Evolutionary conservation across 2,113 vertebrate genomes (phyloP).

Genomic region (Oncorhynchus clarkii): DNA sequence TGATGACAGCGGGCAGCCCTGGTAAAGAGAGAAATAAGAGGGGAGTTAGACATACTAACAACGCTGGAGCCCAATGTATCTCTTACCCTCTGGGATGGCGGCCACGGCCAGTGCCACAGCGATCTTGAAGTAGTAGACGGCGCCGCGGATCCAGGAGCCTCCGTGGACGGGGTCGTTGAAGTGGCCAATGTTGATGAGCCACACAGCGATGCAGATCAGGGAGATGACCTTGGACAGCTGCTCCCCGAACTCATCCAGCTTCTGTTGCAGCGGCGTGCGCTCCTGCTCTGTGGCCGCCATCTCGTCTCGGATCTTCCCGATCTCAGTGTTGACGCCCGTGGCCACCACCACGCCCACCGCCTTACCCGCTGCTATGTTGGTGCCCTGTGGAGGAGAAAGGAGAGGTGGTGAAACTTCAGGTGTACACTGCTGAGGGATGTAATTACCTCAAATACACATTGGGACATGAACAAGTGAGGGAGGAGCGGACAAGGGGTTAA

Average conservation of each 20-base stretch:
- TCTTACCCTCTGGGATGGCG: constrained; percentile 89
- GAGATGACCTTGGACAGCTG: constrained; percentile 97
- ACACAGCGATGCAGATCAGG: constrained; percentile 96
- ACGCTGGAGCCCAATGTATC: background rate
- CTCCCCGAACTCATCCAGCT: constrained; percentile 96
- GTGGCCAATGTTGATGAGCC: constrained; percentile 98
- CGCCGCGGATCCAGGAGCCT: constrained; percentile 96
- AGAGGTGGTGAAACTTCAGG: background rate
- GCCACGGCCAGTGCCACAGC: constrained; percentile 95
- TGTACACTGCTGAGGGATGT: background rate
- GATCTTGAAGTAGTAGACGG: constrained; percentile 99
- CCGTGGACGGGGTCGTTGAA: constrained; percentile 97
- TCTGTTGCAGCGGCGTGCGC: constrained; percentile 94
- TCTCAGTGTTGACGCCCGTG: constrained; percentile 91
- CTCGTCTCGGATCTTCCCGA: constrained; percentile 96
- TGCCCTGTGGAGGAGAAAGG: constrained; percentile 75
- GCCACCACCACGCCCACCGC: constrained; percentile 95
- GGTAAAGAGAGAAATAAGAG: background rate
- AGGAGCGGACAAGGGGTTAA: no score
- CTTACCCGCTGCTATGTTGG: constrained; percentile 95
- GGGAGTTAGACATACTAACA: background rate
- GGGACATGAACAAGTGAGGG: no score
- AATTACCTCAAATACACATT: no score
- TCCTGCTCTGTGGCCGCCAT: constrained; percentile 97
- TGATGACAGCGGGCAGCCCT: constrained; percentile 93